Evolutionary conservation across 2,113 vertebrate species (phyloP), one percentile per base, ranked within the genome.

Genomic region (Nerophis lumbriciformis): DNA sequence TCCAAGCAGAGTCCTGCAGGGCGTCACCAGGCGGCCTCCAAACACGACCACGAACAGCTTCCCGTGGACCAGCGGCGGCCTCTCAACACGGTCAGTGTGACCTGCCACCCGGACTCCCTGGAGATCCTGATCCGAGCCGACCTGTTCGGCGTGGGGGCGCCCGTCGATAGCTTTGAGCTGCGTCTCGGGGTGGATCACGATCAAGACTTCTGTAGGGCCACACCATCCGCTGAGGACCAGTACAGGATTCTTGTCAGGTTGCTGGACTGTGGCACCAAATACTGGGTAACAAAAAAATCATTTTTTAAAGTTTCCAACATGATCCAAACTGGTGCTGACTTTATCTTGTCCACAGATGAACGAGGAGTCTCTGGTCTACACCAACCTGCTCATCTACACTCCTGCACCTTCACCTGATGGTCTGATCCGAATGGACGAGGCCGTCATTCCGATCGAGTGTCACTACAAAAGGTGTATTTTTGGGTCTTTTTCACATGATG

Each of bases 391-490:
- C 38, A 64, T 87, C 3, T 90, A 81, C 65, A 53, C 80, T 15
- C 87, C 88, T 6, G 36, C 8, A 6, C 4, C 49, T 1, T 76
- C 81, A 58, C 55, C 61, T 10, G 58, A 71, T 4, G 82, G 83
- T 0, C 8, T 89, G 10, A 65, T 86, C 48, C 68, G 85, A 8
- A 87, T 86, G 83, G 84, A 87, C 0, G 79, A 80, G n/a, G 83
- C 84, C 1, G 83, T 85, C 2, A 66, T 90, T 71, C 87, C 87
- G 9, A 59, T 89, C 8, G 87, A 87, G 58, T 90, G 88, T 51
- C 80, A 87, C 5, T 90, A 88, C 21, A 8, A 62, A 42, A 87
- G 85, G 88, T 89, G 3, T 6, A 19, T 7, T 5, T 55, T 2
- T 6, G n/a, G n/a, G 0, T 52, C 6, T 14, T 52, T n/a, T 48